Conservation (phyloP, 2,888 invertebrate species). For the Zele albiditarsus region DNA sequence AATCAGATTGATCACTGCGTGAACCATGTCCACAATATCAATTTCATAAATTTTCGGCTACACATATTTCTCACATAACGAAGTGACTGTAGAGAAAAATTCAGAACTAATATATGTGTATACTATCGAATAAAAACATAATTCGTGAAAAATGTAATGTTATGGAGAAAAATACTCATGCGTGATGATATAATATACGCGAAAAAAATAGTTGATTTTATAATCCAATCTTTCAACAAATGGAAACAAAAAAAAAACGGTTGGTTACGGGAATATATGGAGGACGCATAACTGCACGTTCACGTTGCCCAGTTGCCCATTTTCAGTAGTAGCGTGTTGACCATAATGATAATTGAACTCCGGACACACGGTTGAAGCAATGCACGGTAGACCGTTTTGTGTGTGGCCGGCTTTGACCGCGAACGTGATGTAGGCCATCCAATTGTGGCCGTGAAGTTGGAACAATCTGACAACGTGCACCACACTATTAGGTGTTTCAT, state of each 20-base stretch:
- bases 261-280: neutral
- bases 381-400: slow-evolving; percentile 4
- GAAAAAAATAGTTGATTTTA: no score
- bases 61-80: no score
- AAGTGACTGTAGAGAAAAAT: no score
- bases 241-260: neutral
- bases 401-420: slow-evolving; percentile 62
- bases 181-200: no score
- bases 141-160: no score
- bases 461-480: slow-evolving; percentile 6
- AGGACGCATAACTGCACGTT: slow-evolving; percentile 11
- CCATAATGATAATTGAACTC: slow-evolving; percentile 19
- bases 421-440: slow-evolving; percentile 70
- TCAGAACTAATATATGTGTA: no score
- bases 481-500: slow-evolving; percentile 14
- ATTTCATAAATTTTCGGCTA: no score
- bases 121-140: no score
- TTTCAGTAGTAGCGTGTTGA: slow-evolving; percentile 12
- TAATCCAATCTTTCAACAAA: no score
- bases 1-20: no score
- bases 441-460: slow-evolving; percentile 61
- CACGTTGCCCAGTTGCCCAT: slow-evolving; percentile 16
- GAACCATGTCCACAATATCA: no score
- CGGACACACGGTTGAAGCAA: slow-evolving; percentile 3
- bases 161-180: no score